These are phyloP conservation scores for Catalaphyllia jardinei DNA, from an alignment of 64 coral and sea anemone species.

Conservation along the genomic window DNA sequence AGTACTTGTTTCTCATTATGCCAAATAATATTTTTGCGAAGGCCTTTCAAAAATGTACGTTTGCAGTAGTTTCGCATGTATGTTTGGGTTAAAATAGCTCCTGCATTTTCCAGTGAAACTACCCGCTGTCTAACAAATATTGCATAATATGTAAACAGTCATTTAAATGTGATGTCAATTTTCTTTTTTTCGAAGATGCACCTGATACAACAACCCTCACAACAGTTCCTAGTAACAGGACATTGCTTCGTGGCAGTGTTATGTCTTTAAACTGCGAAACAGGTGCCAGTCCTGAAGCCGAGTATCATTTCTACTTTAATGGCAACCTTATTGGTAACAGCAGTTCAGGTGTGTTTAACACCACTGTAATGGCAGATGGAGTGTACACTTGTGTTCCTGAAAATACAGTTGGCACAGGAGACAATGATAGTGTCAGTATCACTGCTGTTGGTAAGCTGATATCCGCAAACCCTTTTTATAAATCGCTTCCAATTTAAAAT, in stretches of 20 bases:
- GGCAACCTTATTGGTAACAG: neutral
- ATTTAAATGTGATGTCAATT: no score
- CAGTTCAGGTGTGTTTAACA: neutral
- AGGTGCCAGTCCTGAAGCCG: neutral
- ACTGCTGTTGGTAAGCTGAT: constrained; percentile 3
- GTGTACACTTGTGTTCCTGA: constrained; percentile 18
- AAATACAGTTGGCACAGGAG: neutral
- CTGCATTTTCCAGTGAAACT: no score
- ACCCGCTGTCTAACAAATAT: no score
- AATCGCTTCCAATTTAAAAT: no score
- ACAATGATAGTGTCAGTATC: neutral
- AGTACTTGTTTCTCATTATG: no score
- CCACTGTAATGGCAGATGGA: neutral
- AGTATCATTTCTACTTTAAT: constrained; percentile 18
- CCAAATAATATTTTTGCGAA: no score
- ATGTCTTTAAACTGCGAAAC: neutral
- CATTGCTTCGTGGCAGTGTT: neutral
- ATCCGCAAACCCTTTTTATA: neutral
- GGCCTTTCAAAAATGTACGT: no score
- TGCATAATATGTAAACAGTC: no score
- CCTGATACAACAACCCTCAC: neutral
- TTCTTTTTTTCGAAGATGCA: neutral
- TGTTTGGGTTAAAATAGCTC: no score
- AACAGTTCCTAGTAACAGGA: neutral
- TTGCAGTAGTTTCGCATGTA: no score